Base-by-base conservation (phyloP, 2,797 vertebrate species). In the Enteromius unitaeniatus region DNA sequence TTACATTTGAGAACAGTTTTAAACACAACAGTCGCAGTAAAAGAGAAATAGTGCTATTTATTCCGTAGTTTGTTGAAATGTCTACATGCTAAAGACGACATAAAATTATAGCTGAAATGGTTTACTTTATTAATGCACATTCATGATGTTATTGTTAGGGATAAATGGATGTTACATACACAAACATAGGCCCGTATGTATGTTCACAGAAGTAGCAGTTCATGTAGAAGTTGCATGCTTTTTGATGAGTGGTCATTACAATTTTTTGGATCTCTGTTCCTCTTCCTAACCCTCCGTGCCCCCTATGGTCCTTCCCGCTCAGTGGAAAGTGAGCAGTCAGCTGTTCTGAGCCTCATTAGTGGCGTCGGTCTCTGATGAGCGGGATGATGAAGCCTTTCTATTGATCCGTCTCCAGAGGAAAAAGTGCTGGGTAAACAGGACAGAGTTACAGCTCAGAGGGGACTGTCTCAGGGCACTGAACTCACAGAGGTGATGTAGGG, bases 261-360 rank as follows among this genome's bases (percentile, higher is more conserved):
- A 26, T 26, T 42, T 8, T 6, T 26, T 17, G 76, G 40, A 49
- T 31, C 23, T 49, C 23, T n/a, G 65, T 49, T 78, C 14, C 26
- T 78, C 65, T 31, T 83, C 9, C 51, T 67, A 31, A 82, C 42
- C 55, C 76, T 75, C 15, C 9, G 31, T 79, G 51, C 79, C 83
- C 72, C 82, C 64, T 65, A 47, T 10, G 78, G 72, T 81, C 40
- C 45, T 81, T 76, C 34, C 51, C 6, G 26, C 65, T 23, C 67
- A 9, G 69, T 45, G 34, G 73, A 69, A 88, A 88, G 81, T 87
- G 86, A 86, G 74, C 75, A 78, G 78, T 91, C 88, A 88, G 90
- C 90, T 86, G 82, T 86, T 88, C 67, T 83, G 67, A 65, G 72
- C 72, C 88, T 89, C 87, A 90, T 90, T 91, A 90, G 85, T 26